These are phyloP conservation scores for Vultur gryphus DNA, from an alignment of 2,797 vertebrate species.

Conservation along the genomic window DNA sequence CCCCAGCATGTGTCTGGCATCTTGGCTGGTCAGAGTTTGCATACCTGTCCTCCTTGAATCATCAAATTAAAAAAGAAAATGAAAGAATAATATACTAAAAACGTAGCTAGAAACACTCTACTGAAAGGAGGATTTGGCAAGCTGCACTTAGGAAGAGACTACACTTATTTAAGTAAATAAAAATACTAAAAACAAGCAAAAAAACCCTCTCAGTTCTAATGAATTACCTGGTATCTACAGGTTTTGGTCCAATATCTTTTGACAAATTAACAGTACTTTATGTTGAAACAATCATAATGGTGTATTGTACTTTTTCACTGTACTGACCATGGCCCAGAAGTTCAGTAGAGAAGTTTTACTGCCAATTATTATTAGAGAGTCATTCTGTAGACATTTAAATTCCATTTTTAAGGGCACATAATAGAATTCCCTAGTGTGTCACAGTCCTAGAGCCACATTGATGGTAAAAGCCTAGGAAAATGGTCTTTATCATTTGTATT, in stretches of 20 bases:
- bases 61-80: not conserved
- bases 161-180: not conserved
- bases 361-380: not conserved
- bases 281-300: not conserved
- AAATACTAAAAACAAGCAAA: not conserved
- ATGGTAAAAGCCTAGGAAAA: not conserved
- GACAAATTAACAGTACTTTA: not conserved
- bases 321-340: not conserved
- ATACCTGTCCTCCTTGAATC: not conserved
- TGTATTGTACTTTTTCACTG: not conserved
- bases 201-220: not conserved
- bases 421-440: not conserved
- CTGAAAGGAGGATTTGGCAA: not conserved
- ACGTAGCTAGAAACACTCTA: not conserved
- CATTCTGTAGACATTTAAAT: not conserved
- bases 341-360: not conserved
- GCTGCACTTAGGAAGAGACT: not conserved
- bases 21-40: not conserved
- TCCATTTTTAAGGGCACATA: not conserved
- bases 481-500: not conserved
- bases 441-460: not conserved
- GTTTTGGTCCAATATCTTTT: not conserved
- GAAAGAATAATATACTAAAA: not conserved
- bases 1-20: not conserved
- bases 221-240: not conserved